Base-by-base conservation (phyloP, 2,888 invertebrate species). In the Mimachlamys varia region DNA sequence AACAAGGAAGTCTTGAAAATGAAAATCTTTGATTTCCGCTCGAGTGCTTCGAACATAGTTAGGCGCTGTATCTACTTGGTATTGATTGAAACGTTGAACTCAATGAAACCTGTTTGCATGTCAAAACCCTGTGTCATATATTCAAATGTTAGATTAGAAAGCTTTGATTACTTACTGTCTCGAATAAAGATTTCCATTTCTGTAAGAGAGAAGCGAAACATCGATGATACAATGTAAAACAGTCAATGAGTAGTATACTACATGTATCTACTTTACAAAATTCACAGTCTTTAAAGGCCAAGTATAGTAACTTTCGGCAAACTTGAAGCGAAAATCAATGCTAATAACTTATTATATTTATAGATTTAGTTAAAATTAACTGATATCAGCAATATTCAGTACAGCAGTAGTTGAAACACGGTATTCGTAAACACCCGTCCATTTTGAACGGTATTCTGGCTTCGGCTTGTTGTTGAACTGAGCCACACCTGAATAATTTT, bases 161-260 rank as follows among this genome's bases (percentile, higher is more conserved):
- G n/a, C 15, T 50, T 44, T 53, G 17, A 27, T 53, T 53, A 88
- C 88, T 50, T 88, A 88, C 88, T 50, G 49, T 50, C 17, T 88
- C 50, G 50, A 88, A 88, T 13, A 33, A 22, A 13, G 55, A 27
- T 55, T 55, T 88, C 88, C 88, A 88, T 53, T 50, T 88, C 88
- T 88, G 88, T 33, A 88, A 88, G n/a, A 88, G 53, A 62, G n/a
- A 55, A 7, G 37, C 7, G 37, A 62, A 62, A 89, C 38, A 38
- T 88, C 19, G 88, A 33, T 49, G n/a, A 44, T 37, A n/a, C n/a
- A n/a, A n/a, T n/a, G n/a, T n/a, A 88, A 1, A 88, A 88, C 88
- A 88, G 44, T 12, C 4, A 44, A 12, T 10, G 88, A 88, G 53
- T 53, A 53, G 7, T 44, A 44, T 53, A 58, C n/a, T 44, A 88